Conservation (phyloP, 2,113 vertebrate species). For the Sebastes fasciatus region DNA sequence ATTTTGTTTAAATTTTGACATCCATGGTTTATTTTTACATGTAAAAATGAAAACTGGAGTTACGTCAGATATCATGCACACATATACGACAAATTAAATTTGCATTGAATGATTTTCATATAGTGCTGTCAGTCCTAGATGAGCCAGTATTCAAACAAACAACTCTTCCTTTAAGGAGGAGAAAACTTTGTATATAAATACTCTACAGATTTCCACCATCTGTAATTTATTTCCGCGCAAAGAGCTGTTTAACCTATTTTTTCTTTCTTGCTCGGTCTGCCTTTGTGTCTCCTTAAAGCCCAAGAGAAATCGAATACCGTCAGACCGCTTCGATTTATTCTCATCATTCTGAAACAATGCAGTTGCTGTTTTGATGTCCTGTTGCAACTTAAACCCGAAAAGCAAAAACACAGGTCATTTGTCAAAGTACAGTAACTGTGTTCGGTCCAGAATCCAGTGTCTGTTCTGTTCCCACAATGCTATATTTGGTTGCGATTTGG, state of each 20-base stretch:
- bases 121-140: not conserved
- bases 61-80: not conserved
- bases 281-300: slow-evolving; percentile 27
- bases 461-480: slow-evolving; percentile 61
- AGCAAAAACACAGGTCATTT: slow-evolving; percentile 61
- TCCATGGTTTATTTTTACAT: not conserved
- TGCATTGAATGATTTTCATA: not conserved
- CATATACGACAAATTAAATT: not conserved
- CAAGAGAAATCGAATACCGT: not conserved
- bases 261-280: slow-evolving; percentile 1
- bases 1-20: not conserved
- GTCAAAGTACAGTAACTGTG: slow-evolving; percentile 60
- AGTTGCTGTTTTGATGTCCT: slow-evolving; percentile 32
- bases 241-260: slow-evolving; percentile 21
- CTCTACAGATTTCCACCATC: slow-evolving; percentile 30
- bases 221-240: slow-evolving; percentile 43
- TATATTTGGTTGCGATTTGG: slow-evolving; percentile 68
- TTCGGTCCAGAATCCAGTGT: slow-evolving; percentile 49
- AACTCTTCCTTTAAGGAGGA: not conserved
- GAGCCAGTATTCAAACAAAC: not conserved
- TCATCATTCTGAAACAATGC: slow-evolving; percentile 29
- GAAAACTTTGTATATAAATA: slow-evolving; percentile 3
- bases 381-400: slow-evolving; percentile 56
- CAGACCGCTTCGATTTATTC: slow-evolving; percentile 1
- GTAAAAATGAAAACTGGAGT: not conserved